Percentiles rank a stretch among this genome's conserved stretches.
Conservation (phyloP, 1,140 invertebrate genomes). For the Luehdorfia chinensis region DNA sequence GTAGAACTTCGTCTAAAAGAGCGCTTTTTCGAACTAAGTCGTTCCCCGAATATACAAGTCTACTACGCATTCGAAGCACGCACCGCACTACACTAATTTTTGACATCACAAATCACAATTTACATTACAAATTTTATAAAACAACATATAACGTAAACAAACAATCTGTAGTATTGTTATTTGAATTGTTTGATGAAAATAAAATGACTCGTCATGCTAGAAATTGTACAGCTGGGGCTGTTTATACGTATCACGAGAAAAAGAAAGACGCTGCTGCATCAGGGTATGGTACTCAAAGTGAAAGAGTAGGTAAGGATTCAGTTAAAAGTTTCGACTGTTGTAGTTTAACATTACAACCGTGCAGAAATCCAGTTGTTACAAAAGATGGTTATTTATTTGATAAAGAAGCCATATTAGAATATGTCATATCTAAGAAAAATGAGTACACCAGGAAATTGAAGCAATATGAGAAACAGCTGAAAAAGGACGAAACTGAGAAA, state of each 20-base stretch:
- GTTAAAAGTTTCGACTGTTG: slow-evolving; percentile 99
- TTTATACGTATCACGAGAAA: slow-evolving; percentile 99
- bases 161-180: too few species aligned
- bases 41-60: too few species aligned
- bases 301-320: slow-evolving; percentile 96
- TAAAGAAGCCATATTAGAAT: slow-evolving; percentile 97
- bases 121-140: too few species aligned
- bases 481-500: slow-evolving; percentile 81
- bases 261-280: slow-evolving; percentile 96
- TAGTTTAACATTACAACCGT: slow-evolving; percentile 97
- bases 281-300: slow-evolving; percentile 91
- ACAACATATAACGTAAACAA: too few species aligned
- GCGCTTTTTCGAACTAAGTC: too few species aligned
- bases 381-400: slow-evolving; percentile 96
- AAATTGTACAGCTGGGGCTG: slow-evolving; percentile 98
- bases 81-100: too few species aligned
- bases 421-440: slow-evolving; percentile 96
- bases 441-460: slow-evolving; percentile 94
- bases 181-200: too few species aligned
- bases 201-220: slow-evolving; percentile 96
- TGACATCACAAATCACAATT: too few species aligned
- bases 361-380: slow-evolving; percentile 91
- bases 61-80: too few species aligned
- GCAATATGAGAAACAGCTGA: slow-evolving; percentile 94
- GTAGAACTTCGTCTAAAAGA: too few species aligned